Conservation (phyloP, 2,797 vertebrate genomes). For the Lagodon rhomboides region DNA sequence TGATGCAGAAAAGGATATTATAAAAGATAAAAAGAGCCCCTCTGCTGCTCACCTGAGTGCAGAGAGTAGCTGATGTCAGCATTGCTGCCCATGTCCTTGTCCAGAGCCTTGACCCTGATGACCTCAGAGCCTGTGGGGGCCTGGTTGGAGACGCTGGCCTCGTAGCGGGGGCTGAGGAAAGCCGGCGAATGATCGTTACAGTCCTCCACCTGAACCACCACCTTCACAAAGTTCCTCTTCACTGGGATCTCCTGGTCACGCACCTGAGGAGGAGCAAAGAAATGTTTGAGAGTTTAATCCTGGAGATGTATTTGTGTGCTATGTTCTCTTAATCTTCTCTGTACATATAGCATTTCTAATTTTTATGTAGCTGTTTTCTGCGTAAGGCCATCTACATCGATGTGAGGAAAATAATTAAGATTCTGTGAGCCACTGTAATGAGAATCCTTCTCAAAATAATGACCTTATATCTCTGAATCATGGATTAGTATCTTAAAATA, state of each 20-base stretch:
- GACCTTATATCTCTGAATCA: no score
- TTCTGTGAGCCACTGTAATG: no score
- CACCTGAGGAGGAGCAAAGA: constrained; percentile 83
- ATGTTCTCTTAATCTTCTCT: no score
- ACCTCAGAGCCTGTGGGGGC: constrained; percentile 87
- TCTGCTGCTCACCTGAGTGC: constrained; percentile 88
- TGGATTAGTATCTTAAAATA: no score
- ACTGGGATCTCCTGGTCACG: constrained; percentile 96
- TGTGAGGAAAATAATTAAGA: no score
- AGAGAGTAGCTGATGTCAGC: constrained; percentile 92
- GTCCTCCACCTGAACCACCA: constrained; percentile 89
- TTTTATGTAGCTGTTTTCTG: no score
- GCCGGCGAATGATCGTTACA: constrained; percentile 92
- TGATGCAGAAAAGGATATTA: constrained; percentile 1
- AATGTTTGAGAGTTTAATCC: no score
- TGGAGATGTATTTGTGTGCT: no score
- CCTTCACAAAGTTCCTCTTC: constrained; percentile 94
- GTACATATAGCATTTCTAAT: no score
- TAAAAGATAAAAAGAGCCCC: constrained; percentile 25
- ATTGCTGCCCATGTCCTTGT: constrained; percentile 92
- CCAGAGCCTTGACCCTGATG: constrained; percentile 91
- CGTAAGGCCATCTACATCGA: no score
- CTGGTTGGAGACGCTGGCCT: constrained; percentile 85
- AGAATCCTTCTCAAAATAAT: no score
- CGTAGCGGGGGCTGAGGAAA: constrained; percentile 90